Evolutionary conservation across 1,140 invertebrate species (phyloP), one percentile per base, ranked within the genome.

Genomic region (Gryllus bimaculatus): DNA sequence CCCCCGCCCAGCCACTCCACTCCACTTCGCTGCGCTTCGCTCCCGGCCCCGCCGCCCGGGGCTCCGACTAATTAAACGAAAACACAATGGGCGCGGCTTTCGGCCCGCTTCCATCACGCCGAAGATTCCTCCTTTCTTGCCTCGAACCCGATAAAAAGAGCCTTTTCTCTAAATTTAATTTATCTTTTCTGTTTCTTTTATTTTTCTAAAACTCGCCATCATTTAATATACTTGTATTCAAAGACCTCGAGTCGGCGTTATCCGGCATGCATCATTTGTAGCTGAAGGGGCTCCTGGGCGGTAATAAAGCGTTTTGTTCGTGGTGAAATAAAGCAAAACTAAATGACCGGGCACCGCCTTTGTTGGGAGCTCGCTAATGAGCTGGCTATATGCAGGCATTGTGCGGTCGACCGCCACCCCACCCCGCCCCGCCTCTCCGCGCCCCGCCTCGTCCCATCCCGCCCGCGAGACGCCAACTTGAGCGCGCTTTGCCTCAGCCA

Each of bases 281-380:
- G 54, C 54, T 66, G 10, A 66, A 66, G 54, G 54, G 54, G 18
- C 54, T 10, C 54, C 10, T 18, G 54, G 54, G 10, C 54, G 54
- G 54, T 66, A 66, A 66, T 66, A 66, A 66, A 66, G 54, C 54
- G 54, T 66, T 66, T 66, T 66, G 54, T 66, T 66, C 54, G 54
- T 18, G 10, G 54, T 66, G 54, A 66, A 66, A 66, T 66, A 66
- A 66, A 66, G 54, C 54, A 66, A 66, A 66, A 66, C 54, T 66
- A 66, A 66, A 66, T 66, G 54, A 66, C 54, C 54, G 54, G 54
- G 54, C 54, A 66, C 54, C 10, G 54, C 54, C 54, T 66, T 66
- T 66, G 54, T 66, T 66, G 54, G 54, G 10, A 18, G 54, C 54
- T 66, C 10, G 54, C 54, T 66, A 66, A 66, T 66, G 54, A 66